Evolutionary conservation across 2,888 invertebrate genomes (phyloP), one percentile per base, ranked within the genome.

Genomic region (Therioaphis trifolii): DNA sequence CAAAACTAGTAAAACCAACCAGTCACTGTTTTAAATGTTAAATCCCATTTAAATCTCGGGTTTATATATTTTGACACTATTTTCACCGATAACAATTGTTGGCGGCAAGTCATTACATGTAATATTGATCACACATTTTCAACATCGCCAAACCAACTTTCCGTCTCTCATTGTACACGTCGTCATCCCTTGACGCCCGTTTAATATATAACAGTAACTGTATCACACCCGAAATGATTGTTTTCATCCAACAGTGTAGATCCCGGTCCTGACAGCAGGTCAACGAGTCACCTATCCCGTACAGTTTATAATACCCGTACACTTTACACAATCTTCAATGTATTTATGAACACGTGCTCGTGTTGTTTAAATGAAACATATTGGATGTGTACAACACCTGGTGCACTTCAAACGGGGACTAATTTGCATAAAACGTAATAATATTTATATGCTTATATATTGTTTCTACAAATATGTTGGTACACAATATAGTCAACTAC

Each of bases 391-490:
- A 69, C 68, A 79, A 55, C 78, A 79, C 55, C 78, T 69, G 78
- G 78, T 21, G 24, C 69, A 79, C 68, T 69, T 43, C 68, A 55
- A 79, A 69, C 24, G n/a, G 52, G 15, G 35, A 27, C 55, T 79
- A 79, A 79, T 79, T 79, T 79, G 78, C 78, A 69, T 69, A 69
- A 55, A 69, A 79, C 78, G 24, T 18, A 52, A 29, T 35, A 35
- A 35, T 35, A 35, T 5, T 35, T 35, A 35, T 35, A n/a, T n/a
- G n/a, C n/a, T 35, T 35, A 35, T 35, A 35, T 35, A 35, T 5
- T 7, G 35, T 35, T 35, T 35, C 35, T 14, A 46, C 58, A 52
- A 29, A 72, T 72, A n/a, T 27, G 14, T 27, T 35, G n/a, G 18
- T 35, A 7, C 12, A 27, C 18, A 43, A 11, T 12, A 40, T 27